Evolutionary conservation across 2,113 vertebrate species (phyloP).

Genomic region (Laticauda colubrina): DNA sequence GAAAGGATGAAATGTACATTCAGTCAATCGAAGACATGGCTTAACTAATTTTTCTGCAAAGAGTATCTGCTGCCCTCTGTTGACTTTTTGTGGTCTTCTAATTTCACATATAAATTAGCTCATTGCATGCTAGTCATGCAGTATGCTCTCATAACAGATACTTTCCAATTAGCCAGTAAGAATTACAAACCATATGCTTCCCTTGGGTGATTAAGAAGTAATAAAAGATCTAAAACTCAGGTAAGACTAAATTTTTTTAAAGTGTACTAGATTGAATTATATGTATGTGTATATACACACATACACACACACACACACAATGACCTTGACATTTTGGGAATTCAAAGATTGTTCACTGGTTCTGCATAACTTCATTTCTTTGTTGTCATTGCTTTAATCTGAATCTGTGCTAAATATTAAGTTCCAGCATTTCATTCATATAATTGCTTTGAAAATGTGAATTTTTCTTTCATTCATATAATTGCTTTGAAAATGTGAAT

Average conservation of each 20-base stretch:
- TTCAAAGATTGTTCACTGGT: not conserved
- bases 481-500: not conserved
- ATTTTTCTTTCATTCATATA: not conserved
- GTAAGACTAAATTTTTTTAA: conserved; percentile 12
- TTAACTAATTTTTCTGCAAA: conserved; percentile 32
- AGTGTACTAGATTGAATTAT: not conserved
- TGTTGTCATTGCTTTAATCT: not conserved
- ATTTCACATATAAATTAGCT: conserved; percentile 57
- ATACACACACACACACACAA: too few relatives aligned
- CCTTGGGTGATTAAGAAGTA: conserved; percentile 39
- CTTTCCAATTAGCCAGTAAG: conserved; percentile 57
- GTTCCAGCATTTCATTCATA: not conserved
- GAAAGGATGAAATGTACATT: not conserved
- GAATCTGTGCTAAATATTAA: not conserved
- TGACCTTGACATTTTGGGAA: not conserved
- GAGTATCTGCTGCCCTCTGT: conserved; percentile 66
- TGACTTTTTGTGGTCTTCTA: conserved; percentile 50
- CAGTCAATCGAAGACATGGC: not conserved
- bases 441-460: not conserved
- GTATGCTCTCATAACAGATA: conserved; percentile 38
- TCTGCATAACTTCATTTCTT: not conserved
- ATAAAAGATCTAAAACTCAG: conserved; percentile 25
- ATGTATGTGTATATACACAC: too few relatives aligned
- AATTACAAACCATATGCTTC: conserved; percentile 48
- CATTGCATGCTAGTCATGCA: conserved; percentile 48